These are phyloP conservation scores for Gobius niger DNA, from an alignment of 2,113 vertebrate genomes.

Conservation along the genomic window DNA sequence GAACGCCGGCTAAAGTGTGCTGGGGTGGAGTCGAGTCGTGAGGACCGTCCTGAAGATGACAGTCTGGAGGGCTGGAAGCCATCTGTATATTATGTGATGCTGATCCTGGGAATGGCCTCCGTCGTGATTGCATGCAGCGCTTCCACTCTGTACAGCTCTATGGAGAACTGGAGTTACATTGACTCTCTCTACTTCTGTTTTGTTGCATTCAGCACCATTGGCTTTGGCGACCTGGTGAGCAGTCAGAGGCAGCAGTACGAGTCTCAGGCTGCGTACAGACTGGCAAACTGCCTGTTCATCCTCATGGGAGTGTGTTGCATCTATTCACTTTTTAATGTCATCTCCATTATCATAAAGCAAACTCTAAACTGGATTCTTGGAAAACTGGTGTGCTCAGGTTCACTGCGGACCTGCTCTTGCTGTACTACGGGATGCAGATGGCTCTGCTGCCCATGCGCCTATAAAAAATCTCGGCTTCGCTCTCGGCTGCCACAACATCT, in stretches of 20 bases:
- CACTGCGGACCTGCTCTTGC: constrained; percentile 54
- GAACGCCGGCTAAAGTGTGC: constrained; percentile 68
- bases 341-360: constrained; percentile 82
- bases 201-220: constrained; percentile 82
- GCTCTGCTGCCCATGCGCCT: constrained; percentile 65
- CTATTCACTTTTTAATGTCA: constrained; percentile 81
- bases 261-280: constrained; percentile 74
- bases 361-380: constrained; percentile 80
- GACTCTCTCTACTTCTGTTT: constrained; percentile 83
- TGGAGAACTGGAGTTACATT: constrained; percentile 81
- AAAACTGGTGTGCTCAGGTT: constrained; percentile 62
- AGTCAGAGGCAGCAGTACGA: constrained; percentile 75
- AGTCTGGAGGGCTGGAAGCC: constrained; percentile 81
- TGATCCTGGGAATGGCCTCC: constrained; percentile 77
- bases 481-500: constrained; percentile 44
- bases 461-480: constrained; percentile 33
- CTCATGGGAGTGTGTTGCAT: constrained; percentile 81
- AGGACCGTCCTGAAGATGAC: constrained; percentile 61
- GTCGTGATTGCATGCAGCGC: constrained; percentile 77
- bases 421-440: constrained; percentile 43
- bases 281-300: constrained; percentile 79
- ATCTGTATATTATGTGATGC: constrained; percentile 80
- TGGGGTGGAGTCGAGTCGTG: constrained; percentile 50
- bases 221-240: constrained; percentile 81
- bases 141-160: constrained; percentile 75